These are phyloP conservation scores for Melieria picta DNA, from an alignment of 2,888 invertebrate genomes.

Conservation along the genomic window DNA sequence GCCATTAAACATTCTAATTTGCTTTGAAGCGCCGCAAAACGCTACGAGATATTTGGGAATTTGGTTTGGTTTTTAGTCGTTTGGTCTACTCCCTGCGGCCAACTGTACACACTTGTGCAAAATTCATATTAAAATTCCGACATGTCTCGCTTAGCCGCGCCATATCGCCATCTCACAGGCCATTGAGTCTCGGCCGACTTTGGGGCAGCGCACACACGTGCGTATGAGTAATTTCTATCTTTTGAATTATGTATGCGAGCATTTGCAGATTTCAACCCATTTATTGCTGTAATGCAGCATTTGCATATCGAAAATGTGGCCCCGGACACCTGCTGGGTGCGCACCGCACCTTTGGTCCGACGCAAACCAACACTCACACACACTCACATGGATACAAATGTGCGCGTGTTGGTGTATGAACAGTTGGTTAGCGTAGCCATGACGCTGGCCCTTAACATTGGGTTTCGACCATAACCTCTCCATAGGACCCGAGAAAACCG, in stretches of 20 bases:
- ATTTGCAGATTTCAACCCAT: constrained; percentile 10
- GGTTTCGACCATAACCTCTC: too few species aligned
- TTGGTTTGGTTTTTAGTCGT: not conserved
- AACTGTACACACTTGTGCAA: not conserved
- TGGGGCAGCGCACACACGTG: not conserved
- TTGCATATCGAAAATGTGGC: constrained; percentile 19
- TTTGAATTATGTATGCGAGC: not conserved
- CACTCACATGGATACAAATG: too few species aligned
- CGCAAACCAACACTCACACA: too few species aligned
- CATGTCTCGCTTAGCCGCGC: not conserved
- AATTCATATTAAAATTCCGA: constrained; percentile 15
- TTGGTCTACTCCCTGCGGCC: not conserved
- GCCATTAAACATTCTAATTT: constrained; percentile 15
- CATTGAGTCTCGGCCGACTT: too few species aligned
- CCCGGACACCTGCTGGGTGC: too few species aligned
- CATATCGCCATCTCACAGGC: not conserved
- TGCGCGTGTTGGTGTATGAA: too few species aligned
- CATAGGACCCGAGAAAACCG: too few species aligned
- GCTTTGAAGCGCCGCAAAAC: not conserved
- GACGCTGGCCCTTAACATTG: too few species aligned
- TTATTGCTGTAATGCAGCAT: constrained; percentile 16
- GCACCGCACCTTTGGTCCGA: too few species aligned
- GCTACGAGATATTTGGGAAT: constrained; percentile 4
- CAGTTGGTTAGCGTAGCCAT: too few species aligned
- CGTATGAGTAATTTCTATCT: constrained; percentile 12